phyloP scores from a whole-genome alignment of 1,140 invertebrate species.

The Capitella teleta region DNA sequence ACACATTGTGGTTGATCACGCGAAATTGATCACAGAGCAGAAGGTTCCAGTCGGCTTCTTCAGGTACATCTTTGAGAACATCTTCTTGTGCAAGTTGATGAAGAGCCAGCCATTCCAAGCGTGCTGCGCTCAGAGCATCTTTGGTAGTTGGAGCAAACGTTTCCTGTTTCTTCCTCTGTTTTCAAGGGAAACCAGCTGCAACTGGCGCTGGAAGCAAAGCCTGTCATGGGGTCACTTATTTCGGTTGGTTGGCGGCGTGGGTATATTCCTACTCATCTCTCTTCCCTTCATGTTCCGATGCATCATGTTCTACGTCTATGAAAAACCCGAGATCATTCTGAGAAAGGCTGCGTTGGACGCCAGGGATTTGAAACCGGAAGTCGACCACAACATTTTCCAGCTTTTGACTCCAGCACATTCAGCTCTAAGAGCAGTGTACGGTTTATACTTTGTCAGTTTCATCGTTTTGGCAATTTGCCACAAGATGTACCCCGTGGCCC shows the following conservation, averaged over 20 bases:
- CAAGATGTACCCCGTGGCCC: neutral
- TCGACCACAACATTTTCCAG: neutral
- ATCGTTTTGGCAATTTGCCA: neutral
- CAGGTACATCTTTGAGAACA: conserved; percentile 8
- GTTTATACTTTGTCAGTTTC: neutral
- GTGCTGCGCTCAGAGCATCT: conserved; percentile 9
- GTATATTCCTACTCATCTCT: neutral
- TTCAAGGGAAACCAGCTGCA: neutral
- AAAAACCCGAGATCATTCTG: conserved; percentile 28
- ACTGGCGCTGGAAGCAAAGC: neutral
- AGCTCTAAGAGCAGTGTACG: neutral
- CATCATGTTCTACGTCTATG: conserved; percentile 33
- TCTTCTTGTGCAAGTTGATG: conserved; percentile 8
- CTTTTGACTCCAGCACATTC: neutral
- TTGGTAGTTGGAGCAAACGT: conserved; percentile 10
- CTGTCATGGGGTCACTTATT: conserved; percentile 3
- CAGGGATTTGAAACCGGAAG: neutral
- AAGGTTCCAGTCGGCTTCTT: conserved; percentile 8
- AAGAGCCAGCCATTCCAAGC: conserved; percentile 7
- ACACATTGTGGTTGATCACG: conserved; percentile 10
- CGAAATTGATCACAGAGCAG: conserved; percentile 8
- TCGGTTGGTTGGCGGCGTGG: neutral
- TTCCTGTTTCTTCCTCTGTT: conserved; percentile 9
- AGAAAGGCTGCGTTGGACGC: neutral
- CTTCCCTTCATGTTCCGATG: conserved; percentile 10